Conservation (phyloP, 1,140 invertebrate genomes). For the Olivierus martensii region DNA sequence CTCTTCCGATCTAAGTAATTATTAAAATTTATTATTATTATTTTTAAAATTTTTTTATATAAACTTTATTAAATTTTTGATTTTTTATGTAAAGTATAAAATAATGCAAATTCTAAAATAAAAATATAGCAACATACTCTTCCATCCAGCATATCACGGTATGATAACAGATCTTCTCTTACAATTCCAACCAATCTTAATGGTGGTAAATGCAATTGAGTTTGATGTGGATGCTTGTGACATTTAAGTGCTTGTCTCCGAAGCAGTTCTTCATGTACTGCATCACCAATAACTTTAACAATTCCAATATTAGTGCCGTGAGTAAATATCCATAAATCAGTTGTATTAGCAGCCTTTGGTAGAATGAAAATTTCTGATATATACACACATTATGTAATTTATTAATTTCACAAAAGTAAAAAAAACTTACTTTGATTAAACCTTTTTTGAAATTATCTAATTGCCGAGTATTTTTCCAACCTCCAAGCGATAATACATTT, state of each 20-base stretch:
- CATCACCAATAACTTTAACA: constrained; percentile 29
- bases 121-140: constrained; percentile 8
- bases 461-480: constrained; percentile 16
- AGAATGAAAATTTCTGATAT: too few species aligned
- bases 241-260: constrained; percentile 16
- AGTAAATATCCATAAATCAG: constrained; percentile 32
- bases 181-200: constrained; percentile 16
- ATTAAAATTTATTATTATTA: too few species aligned
- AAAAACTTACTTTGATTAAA: constrained; percentile 16
- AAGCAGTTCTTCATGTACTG: constrained; percentile 25
- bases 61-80: too few species aligned
- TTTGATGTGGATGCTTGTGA: constrained; percentile 18
- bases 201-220: constrained; percentile 6
- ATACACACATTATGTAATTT: too few species aligned
- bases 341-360: constrained; percentile 26
- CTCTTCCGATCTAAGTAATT: too few species aligned
- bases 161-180: constrained; percentile 14
- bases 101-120: not conserved
- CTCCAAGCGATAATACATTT: constrained; percentile 7
- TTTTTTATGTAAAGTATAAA: too few species aligned
- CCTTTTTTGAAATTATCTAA: constrained; percentile 19
- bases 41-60: too few species aligned
- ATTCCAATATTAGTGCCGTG: constrained; percentile 29
- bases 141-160: constrained; percentile 15
- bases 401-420: too few species aligned